Conservation (phyloP, 2,888 invertebrate species). For the Leucozona laternaria region DNA sequence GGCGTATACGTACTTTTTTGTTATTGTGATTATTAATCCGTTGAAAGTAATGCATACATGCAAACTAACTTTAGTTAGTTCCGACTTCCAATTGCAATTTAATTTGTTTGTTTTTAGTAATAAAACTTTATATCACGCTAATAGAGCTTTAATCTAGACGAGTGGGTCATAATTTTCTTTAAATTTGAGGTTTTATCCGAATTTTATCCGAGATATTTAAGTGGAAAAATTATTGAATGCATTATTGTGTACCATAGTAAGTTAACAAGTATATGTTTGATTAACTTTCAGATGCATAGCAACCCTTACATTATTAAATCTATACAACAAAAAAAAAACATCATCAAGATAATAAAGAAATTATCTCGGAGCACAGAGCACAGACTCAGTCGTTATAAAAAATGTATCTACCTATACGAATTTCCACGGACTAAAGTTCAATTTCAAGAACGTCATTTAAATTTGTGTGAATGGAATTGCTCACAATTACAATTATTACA, state of each 20-base stretch:
- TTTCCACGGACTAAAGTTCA: conserved; percentile 7
- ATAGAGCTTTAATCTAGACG: too few relatives aligned
- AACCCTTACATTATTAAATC: neutral
- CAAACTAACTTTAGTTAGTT: too few relatives aligned
- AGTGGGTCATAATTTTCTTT: too few relatives aligned
- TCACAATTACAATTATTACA: neutral
- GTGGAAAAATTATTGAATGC: too few relatives aligned
- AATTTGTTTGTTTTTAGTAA: too few relatives aligned
- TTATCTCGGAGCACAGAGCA: neutral
- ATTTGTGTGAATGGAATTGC: conserved; percentile 18
- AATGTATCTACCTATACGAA: neutral
- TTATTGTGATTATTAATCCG: too few relatives aligned
- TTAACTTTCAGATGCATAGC: neutral
- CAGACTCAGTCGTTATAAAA: neutral
- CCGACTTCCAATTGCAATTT: too few relatives aligned
- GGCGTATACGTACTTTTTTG: too few relatives aligned
- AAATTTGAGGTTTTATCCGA: too few relatives aligned
- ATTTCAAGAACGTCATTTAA: conserved; percentile 24
- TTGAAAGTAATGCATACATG: too few relatives aligned
- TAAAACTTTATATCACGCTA: too few relatives aligned
- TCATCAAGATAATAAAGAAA: neutral
- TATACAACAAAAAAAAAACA: neutral
- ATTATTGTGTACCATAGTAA: neutral
- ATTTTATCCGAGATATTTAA: too few relatives aligned
- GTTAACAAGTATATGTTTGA: neutral